phyloP scores from a whole-genome alignment of 2,113 vertebrate genomes.

The Hippoglossus stenolepis region DNA sequence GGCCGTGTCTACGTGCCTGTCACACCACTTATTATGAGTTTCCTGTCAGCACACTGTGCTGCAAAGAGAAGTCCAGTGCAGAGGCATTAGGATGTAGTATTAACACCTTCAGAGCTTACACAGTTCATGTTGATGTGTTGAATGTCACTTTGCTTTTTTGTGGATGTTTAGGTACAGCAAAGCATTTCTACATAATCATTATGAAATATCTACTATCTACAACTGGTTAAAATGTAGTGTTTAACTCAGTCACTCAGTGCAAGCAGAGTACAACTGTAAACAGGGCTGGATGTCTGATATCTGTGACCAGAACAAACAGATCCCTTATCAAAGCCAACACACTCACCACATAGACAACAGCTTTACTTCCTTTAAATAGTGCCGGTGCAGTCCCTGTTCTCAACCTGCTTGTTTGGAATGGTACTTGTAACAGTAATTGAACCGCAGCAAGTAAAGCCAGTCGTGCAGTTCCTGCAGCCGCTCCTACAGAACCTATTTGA shows the following conservation, averaged over 20 bases:
- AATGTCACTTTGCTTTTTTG: neutral
- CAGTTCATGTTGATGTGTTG: neutral
- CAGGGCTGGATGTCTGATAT: too few relatives aligned
- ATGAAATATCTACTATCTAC: neutral
- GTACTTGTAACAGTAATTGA: too few relatives aligned
- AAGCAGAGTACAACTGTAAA: neutral
- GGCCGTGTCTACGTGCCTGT: neutral
- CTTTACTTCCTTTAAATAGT: too few relatives aligned
- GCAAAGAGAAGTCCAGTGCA: neutral
- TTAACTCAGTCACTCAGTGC: neutral
- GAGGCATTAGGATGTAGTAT: slow-evolving; percentile 8
- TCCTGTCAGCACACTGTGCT: neutral
- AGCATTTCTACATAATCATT: neutral
- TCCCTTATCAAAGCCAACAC: too few relatives aligned
- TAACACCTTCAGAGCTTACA: slow-evolving; percentile 20
- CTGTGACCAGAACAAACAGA: too few relatives aligned
- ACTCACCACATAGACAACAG: too few relatives aligned
- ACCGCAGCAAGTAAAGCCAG: too few relatives aligned
- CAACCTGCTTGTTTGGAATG: too few relatives aligned
- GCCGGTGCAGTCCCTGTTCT: too few relatives aligned
- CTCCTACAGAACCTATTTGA: too few relatives aligned
- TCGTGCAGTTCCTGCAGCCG: too few relatives aligned
- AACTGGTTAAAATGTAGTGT: neutral
- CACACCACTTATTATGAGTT: neutral
- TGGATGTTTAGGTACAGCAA: neutral